phyloP scores from a whole-genome alignment of 2,797 vertebrate species.

The Pantherophis vulpinus region DNA sequence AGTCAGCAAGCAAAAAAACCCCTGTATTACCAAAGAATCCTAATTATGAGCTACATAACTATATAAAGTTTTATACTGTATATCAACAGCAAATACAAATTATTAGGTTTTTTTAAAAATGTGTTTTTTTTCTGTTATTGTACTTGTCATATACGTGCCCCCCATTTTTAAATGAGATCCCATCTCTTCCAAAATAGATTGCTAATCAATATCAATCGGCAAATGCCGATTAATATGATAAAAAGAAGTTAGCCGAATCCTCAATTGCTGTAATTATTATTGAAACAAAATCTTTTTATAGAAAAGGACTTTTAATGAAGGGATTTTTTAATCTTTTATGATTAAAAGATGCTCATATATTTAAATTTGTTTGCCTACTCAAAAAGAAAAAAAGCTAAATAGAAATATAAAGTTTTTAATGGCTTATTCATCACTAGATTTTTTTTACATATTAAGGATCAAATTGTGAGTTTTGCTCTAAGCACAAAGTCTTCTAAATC shows the following conservation, averaged over 20 bases:
- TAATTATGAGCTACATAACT: background rate
- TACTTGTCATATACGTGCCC: background rate
- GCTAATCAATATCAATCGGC: background rate
- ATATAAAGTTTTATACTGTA: background rate
- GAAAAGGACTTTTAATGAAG: background rate
- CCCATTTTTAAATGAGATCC: background rate
- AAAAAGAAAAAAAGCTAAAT: background rate
- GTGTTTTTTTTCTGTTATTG: background rate
- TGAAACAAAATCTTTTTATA: background rate
- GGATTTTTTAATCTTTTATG: background rate
- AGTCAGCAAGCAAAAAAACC: background rate
- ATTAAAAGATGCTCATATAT: background rate
- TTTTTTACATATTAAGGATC: background rate
- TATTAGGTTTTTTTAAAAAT: background rate
- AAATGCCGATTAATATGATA: background rate
- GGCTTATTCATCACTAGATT: background rate
- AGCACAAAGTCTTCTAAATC: background rate
- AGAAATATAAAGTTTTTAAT: background rate
- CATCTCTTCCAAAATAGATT: background rate
- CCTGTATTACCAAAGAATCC: background rate
- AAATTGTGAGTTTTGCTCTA: background rate
- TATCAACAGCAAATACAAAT: background rate
- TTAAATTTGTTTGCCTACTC: background rate
- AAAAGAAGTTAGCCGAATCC: background rate
- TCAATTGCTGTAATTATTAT: background rate